Percentiles rank a stretch among this genome's conserved stretches.
These are phyloP conservation scores for Phrynosoma platyrhinos DNA, from an alignment of 2,113 vertebrate genomes.

Conservation along the genomic window DNA sequence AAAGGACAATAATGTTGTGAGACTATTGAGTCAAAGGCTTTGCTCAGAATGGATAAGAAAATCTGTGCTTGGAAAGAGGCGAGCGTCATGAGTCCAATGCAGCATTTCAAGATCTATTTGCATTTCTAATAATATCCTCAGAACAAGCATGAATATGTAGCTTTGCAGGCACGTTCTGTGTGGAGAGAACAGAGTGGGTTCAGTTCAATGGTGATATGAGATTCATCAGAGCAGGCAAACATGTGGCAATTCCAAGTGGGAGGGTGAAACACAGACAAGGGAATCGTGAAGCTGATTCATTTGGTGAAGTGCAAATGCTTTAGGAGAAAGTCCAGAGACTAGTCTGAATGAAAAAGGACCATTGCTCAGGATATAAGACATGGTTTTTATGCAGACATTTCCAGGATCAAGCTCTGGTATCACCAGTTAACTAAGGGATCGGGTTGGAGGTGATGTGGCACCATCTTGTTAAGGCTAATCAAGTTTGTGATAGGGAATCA, in stretches of 20 bases:
- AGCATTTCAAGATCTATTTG: not conserved
- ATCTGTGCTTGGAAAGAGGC: accelerated
- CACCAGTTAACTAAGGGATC: not conserved
- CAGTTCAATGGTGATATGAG: not conserved
- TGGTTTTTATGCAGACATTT: not conserved
- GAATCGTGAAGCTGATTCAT: not conserved
- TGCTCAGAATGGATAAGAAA: constrained; percentile 10
- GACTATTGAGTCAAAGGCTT: not conserved
- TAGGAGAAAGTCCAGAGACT: not conserved
- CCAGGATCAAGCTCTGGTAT: not conserved
- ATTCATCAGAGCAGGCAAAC: not conserved
- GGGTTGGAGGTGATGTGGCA: not conserved
- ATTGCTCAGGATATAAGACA: not conserved
- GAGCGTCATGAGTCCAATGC: not conserved
- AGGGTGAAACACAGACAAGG: constrained; percentile 3
- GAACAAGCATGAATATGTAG: not conserved
- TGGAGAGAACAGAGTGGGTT: not conserved
- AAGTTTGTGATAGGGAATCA: not conserved
- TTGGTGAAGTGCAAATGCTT: not conserved
- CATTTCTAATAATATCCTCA: not conserved
- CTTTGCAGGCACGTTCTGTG: not conserved
- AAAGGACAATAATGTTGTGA: constrained; percentile 10
- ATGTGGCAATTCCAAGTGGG: not conserved
- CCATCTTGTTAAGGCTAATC: not conserved
- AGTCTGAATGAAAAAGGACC: not conserved